Evolutionary conservation across 2,797 vertebrate genomes (phyloP), one percentile per base, ranked within the genome.

Genomic region (Onychomys torridus): DNA sequence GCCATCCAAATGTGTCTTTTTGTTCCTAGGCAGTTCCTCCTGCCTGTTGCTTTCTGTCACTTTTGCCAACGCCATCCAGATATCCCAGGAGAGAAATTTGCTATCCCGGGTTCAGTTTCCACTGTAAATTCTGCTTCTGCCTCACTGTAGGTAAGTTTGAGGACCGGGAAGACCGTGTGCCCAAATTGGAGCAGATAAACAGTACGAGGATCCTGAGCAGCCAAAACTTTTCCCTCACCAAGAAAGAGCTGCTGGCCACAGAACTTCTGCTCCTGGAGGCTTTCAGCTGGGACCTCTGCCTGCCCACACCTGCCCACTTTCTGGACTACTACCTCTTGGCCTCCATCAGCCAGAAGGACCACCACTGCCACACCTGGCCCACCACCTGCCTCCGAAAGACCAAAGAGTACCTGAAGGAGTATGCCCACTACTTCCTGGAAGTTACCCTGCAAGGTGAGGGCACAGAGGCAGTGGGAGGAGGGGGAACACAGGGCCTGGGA

Each of bases 311-410:
- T 0, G 99, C 99, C 57, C 99, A 99, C 98, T 99, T 99, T 97
- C 99, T 99, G 29, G 99, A 99, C 98, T 99, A 99, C 99, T 99
- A 99, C 99, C 99, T 99, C 98, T 98, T 98, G 29, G 99, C 98
- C 88, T 99, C 99, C 0, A 93, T 99, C 98, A 99, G 99, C 59
- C 99, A 99, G 95, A 99, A 98, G 0, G 99, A 99, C 98, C 98
- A 87, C 75, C 99, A 69, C 99, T 97, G 99, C 98, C 99, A 99
- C 0, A 98, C 99, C 98, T 99, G 99, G 99, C 99, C 99, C 0
- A 97, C 99, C 92, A 97, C 99, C 91, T 99, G 99, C 25, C 96
- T 99, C 94, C 98, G 98, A 67, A 99, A 99, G 98, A 99, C 99
- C 98, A 99, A 99, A 99, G 98, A 98, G 78, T 99, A 99, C 97